Base-by-base conservation (phyloP, 2,113 vertebrate genomes). In the Penelope pileata region DNA sequence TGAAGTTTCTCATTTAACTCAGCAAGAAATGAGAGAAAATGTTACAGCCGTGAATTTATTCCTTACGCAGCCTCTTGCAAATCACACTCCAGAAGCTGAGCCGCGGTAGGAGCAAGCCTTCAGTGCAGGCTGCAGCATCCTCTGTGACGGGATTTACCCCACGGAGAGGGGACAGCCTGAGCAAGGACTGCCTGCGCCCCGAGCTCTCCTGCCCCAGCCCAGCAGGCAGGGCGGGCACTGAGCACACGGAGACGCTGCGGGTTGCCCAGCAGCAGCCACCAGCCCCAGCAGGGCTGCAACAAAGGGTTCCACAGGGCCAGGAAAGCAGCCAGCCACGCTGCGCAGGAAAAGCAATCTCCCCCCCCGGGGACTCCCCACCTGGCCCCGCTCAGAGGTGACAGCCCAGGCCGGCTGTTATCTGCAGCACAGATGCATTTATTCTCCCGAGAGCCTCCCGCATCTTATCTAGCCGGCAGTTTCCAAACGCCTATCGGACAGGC, bases 1-100 rank as follows among this genome's bases (percentile, higher is more conserved):
- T 62, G 12, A 90, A 90, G 86, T 95, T 97, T 91, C 76, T 94
- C 91, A 93, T 91, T 97, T 96, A 94, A 95, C 93, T 85, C 94
- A 95, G 93, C 6, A 8, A 96, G 94, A 80, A 96, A 93, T 9
- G 13, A 94, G 95, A 91, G 80, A 85, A 91, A 96, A 90, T 21
- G 89, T 86, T 79, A 76, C 81, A 86, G 94, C n/a, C 73, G 0
- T 32, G 32, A 80, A 94, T 93, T 97, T 94, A 91, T 72, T 86
- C 80, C 70, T 94, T 62, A 36, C 38, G n/a, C 83, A 82, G 91
- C 50, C 75, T 94, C 96, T 81, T 90, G 84, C 77, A 94, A 94
- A 69, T 36, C 54, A 18, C 12, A 22, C 36, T 59, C 26, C 45
- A 59, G 60, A 73, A 56, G 30, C 0, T 0, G 34, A 88, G 69